A percentile compares a stretch with the other conserved stretches of the same genome.
Evolutionary conservation across 2,113 vertebrate genomes (phyloP).

Genomic region (Cheirogaleus medius): DNA sequence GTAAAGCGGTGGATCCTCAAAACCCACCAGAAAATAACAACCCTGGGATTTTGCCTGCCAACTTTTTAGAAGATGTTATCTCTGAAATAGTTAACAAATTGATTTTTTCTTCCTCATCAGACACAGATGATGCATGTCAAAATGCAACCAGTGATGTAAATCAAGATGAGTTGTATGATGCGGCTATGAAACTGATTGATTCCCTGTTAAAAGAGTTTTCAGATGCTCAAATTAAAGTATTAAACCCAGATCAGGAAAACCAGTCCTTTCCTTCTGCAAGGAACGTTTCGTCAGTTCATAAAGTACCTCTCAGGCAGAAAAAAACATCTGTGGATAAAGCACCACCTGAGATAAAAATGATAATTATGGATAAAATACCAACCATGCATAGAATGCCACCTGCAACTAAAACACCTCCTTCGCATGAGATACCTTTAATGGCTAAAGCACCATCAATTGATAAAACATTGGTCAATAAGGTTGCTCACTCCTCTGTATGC

Average conservation of each 20-base stretch:
- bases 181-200: conserved; percentile 26
- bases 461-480: conserved; percentile 27
- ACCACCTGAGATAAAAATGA: not conserved
- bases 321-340: not conserved
- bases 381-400: not conserved
- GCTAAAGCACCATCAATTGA: not conserved
- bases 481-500: conserved; percentile 8
- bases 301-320: conserved; percentile 24
- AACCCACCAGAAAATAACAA: not conserved
- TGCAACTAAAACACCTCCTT: not conserved
- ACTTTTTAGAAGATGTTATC: conserved; percentile 25
- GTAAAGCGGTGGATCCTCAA: not conserved
- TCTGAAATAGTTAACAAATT: conserved; percentile 58
- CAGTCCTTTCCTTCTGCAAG: not conserved
- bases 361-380: not conserved
- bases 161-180: not conserved
- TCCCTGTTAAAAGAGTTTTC: conserved; percentile 42
- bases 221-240: conserved; percentile 5
- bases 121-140: not conserved
- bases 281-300: conserved; percentile 1
- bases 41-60: not conserved
- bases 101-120: conserved; percentile 9
- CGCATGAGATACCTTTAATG: not conserved
- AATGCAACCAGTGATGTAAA: not conserved
- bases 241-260: not conserved